phyloP scores from a whole-genome alignment of 2,888 invertebrate species.

The Leptarthrus brevirostris region DNA sequence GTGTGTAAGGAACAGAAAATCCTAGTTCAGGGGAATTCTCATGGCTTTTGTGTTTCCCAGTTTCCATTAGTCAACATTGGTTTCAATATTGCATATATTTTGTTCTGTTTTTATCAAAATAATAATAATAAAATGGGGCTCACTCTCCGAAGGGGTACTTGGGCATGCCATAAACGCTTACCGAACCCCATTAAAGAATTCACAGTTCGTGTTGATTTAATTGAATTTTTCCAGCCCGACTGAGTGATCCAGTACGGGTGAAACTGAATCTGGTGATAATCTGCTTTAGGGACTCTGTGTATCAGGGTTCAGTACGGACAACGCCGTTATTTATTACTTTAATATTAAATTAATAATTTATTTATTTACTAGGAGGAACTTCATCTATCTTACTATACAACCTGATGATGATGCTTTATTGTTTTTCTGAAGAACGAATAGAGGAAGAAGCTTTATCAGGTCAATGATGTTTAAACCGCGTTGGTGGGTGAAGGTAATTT shows the following conservation, averaged over 20 bases:
- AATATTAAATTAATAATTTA: constrained; percentile 31
- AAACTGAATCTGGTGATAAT: too few relatives aligned
- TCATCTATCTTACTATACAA: too few relatives aligned
- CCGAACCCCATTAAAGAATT: neutral
- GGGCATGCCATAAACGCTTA: neutral
- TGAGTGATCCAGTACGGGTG: too few relatives aligned
- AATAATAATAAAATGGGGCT: neutral
- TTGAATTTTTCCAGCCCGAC: too few relatives aligned
- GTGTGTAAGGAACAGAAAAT: constrained; percentile 1
- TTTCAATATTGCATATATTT: too few relatives aligned
- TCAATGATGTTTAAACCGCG: too few relatives aligned
- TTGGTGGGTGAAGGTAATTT: too few relatives aligned
- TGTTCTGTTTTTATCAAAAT: neutral
- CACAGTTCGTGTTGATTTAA: neutral
- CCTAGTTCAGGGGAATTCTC: neutral
- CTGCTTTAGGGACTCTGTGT: neutral
- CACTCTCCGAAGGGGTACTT: neutral
- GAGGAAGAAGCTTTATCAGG: too few relatives aligned
- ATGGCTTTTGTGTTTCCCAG: neutral
- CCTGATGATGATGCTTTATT: too few relatives aligned
- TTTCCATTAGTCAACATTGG: neutral
- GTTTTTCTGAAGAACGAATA: too few relatives aligned
- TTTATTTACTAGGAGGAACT: constrained; percentile 1
- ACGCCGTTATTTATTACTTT: constrained; percentile 10
- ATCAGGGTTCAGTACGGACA: neutral